Base-by-base conservation (phyloP, 2,888 invertebrate genomes). In the Chrysolina oricalcia region DNA sequence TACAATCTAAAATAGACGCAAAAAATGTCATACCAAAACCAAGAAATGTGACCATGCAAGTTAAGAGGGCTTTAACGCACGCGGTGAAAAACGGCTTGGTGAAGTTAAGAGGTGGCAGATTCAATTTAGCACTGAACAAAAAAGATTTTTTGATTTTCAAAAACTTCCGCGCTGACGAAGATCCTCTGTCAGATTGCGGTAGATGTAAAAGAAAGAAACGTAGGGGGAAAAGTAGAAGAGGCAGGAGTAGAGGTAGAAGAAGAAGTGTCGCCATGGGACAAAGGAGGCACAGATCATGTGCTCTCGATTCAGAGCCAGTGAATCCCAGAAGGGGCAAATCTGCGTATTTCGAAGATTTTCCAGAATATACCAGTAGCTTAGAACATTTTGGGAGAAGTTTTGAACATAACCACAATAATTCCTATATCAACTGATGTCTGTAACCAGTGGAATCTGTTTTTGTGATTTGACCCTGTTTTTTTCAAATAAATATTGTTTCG, bases 1-100 rank as follows among this genome's bases (percentile, higher is more conserved):
- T 80, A 17, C 74, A 74, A 68, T 40, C 59, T 8, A 53, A 73
- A n/a, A 72, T 79, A 17, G 72, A 73, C 41, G 63, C 77, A 15
- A 80, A 73, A n/a, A 77, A 77, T 21, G 68, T 70, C 41, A 72
- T 41, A 27, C 77, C 74, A 1, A 78, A 69, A 67, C 80, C 81
- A 9, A 79, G 81, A 59, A 83, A 84, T 67, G 63, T 84, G 1
- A 79, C 82, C 9, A 73, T 79, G 67, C 82, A 83, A 53, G 78
- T 84, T 2, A 79, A 79, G 48, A 81, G 76, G 46, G 85, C 84
- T 11, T 40, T 85, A n/a, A 78, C 81, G 40, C 83, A 85, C 56
- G 85, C 83, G 2, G 64, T 83, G 8, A 72, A 80, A n/a, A 78
- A 79, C n/a, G 84, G 84, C 10, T 59, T 81, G 67, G 77, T 83